Percentiles rank a stretch among this genome's conserved stretches.
These are phyloP conservation scores for Xyliphius kryptos DNA, from an alignment of 2,113 vertebrate genomes.

Conservation along the genomic window DNA sequence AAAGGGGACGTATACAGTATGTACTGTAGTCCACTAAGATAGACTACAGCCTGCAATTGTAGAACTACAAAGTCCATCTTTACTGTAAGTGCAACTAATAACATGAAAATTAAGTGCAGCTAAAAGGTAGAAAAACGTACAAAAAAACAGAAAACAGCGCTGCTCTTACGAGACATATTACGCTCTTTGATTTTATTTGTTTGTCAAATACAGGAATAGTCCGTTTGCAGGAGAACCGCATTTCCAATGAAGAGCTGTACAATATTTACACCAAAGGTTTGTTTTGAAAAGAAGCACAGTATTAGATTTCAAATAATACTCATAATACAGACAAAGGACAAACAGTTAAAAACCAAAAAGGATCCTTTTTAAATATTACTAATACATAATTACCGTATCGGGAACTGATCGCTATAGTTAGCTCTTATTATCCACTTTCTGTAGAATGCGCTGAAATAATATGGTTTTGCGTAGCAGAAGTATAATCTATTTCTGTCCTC, in stretches of 20 bases:
- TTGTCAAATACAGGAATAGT: conserved; percentile 77
- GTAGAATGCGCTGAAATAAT: conserved; percentile 69
- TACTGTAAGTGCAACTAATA: no score
- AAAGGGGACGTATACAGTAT: no score
- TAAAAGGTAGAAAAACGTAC: no score
- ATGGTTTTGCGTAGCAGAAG: conserved; percentile 64
- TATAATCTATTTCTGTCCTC: conserved; percentile 56
- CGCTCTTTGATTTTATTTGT: conserved; percentile 72
- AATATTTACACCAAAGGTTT: conserved; percentile 70
- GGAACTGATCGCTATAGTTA: conserved; percentile 57
- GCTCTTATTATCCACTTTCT: conserved; percentile 62
- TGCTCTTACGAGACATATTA: conserved; percentile 37
- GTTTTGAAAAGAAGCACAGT: conserved; percentile 62
- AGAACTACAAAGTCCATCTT: no score
- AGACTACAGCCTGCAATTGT: no score
- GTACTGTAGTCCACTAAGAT: no score
- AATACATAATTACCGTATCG: conserved; percentile 63
- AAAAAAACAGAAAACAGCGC: not conserved
- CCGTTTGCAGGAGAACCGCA: conserved; percentile 72
- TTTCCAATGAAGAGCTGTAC: conserved; percentile 75
- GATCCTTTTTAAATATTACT: conserved; percentile 73
- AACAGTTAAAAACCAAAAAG: conserved; percentile 74
- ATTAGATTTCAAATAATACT: conserved; percentile 74
- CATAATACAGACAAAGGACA: conserved; percentile 72
- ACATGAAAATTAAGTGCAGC: no score